Conservation (phyloP, 2,113 vertebrate species). For the Pterocles orientalis region DNA sequence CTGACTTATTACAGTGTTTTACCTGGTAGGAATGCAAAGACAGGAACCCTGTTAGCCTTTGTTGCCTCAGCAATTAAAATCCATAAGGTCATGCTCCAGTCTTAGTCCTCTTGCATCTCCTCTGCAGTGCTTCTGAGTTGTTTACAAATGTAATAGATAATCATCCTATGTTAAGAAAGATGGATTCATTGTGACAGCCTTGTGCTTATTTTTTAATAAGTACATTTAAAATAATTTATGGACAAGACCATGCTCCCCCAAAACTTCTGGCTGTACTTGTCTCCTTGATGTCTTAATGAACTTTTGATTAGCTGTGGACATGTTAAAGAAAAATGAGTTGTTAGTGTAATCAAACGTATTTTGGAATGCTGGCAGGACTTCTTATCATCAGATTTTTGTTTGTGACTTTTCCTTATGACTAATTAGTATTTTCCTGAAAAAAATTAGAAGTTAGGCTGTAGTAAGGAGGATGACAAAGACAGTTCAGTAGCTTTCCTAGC, state of each 20-base stretch:
- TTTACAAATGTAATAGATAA: conserved; percentile 6
- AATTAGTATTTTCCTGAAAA: background rate
- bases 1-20: background rate
- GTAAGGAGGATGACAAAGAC: background rate
- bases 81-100: background rate
- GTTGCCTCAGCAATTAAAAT: conserved; percentile 20
- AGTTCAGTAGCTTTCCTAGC: background rate
- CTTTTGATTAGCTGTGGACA: background rate
- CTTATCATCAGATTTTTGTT: background rate
- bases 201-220: conserved; percentile 5
- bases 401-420: background rate
- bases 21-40: background rate
- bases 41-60: background rate
- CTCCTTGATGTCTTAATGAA: conserved; percentile 14
- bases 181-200: conserved; percentile 26
- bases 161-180: background rate
- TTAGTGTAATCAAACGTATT: background rate
- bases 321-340: background rate
- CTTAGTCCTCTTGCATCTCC: background rate
- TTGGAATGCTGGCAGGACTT: background rate
- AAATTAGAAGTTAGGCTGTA: background rate
- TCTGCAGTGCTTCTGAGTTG: background rate
- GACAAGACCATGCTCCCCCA: background rate
- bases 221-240: conserved; percentile 24
- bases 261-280: background rate